Evolutionary conservation across 2,888 invertebrate genomes (phyloP), one percentile per base, ranked within the genome.

Genomic region (Notodonta dromedarius): DNA sequence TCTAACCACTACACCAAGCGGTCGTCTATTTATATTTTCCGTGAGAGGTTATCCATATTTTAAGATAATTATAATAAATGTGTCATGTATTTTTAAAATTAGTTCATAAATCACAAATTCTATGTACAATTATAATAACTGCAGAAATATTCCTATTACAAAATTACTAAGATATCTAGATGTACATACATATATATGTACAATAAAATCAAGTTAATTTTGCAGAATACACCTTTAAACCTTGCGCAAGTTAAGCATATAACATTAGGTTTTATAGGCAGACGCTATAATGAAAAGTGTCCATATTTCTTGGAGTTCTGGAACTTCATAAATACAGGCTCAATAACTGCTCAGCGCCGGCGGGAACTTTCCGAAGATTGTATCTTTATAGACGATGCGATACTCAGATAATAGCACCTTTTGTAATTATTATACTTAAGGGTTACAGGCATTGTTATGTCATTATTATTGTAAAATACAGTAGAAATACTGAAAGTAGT

Each of bases 201-300:
- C n/a, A n/a, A 54, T 39, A 54, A 54, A 39, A 6, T 4, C 54
- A 14, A 54, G 11, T 32, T 35, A 35, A 40, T 6, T 57, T 59
- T 6, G 50, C 54, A 16, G 48, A 59, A 62, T 63, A 62, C 3
- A 54, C 24, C 39, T 54, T 39, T 54, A 8, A 39, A 54, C 39
- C 14, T 14, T 11, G 14, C 14, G 39, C 11, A 54, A 54, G 2
- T 53, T 35, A 0, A 16, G n/a, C n/a, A 8, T 14, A 39, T 39
- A 54, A n/a, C 72, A 69, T 74, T 73, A 65, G 48, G 52, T 68
- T 73, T 76, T 67, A 74, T 73, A 64, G 71, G 57, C 14, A 62
- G 64, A 65, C 61, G 60, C 57, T 52, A 32, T 76, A 76, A 74
- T 74, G 72, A 74, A 76, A 71, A 74, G 64, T 71, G 65, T 70